Base-by-base conservation (phyloP, 2,888 invertebrate genomes). In the Empis stercorea region DNA sequence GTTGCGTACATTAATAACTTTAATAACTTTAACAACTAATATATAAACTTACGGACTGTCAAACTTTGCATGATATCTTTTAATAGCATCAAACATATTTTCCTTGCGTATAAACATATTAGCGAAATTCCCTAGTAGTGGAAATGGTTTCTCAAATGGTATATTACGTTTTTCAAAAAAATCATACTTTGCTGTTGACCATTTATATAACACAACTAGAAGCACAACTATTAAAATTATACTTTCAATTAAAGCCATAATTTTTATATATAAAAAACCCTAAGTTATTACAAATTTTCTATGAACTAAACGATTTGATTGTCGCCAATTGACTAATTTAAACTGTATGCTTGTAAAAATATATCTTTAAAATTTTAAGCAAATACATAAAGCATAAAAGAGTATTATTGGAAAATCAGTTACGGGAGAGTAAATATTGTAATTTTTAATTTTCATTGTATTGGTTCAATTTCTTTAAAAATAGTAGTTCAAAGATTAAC, bases 81-180 rank as follows among this genome's bases (percentile, higher is more conserved):
- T 38, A 11, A 38, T 11, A 11, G 38, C 14, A 17, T 38, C 5
- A 38, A 38, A 38, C 38, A 38, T 43, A 4, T 56, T 48, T 41
- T 54, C 54, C 16, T 39, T 55, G 9, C 50, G 51, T 17, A 50
- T 37, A 1, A 55, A 44, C 6, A 58, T 32, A 9, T 46, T 20
- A 2, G 47, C 51, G 15, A 48, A 32, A 40, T 46, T 48, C 1
- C 49, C 49, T 17, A 51, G 20, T 4, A 63, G 10, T 1, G 62
- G 61, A 5, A 52, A 10, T 0, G 65, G 64, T 30, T 61, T 57
- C 10, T 56, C 56, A 40, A 53, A 52, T 1, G 56, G 55, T 13
- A 64, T 51, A 10, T 60, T 59, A 1, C 53, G 56, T 2, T 61
- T 54, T 45, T 58, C 48, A 44, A 62, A 64, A 43, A 49, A 59